Conservation (phyloP, 2,113 vertebrate species). For the Chloropsis hardwickii region DNA sequence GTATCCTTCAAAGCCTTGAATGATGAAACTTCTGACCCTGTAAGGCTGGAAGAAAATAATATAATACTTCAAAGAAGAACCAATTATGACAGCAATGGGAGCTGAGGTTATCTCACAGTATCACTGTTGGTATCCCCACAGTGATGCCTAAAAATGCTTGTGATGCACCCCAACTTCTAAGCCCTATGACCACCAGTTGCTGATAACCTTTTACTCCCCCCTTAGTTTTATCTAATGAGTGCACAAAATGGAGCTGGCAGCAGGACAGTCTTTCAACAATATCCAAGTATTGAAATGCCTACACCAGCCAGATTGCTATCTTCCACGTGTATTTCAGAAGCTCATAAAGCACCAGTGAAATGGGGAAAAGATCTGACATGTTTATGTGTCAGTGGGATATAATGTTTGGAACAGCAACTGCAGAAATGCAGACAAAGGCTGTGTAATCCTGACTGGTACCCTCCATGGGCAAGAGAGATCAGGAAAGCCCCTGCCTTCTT, state of each 20-base stretch:
- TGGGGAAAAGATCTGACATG: not conserved
- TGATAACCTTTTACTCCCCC: not conserved
- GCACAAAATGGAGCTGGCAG: constrained; percentile 20
- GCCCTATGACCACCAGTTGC: not conserved
- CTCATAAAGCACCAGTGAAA: not conserved
- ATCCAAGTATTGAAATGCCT: not conserved
- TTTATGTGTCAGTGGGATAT: not conserved
- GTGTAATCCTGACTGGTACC: not conserved
- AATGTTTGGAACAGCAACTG: not conserved
- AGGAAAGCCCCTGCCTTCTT: not conserved
- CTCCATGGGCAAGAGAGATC: not conserved
- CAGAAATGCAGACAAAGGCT: not conserved
- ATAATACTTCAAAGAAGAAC: not conserved
- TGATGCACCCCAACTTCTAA: not conserved
- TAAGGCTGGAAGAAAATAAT: not conserved
- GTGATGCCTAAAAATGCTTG: not conserved
- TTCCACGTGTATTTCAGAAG: not conserved
- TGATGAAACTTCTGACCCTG: not conserved
- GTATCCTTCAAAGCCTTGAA: not conserved
- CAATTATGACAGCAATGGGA: not conserved
- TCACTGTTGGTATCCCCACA: not conserved
- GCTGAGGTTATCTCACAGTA: not conserved
- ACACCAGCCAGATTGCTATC: not conserved
- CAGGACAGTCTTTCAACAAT: not conserved
- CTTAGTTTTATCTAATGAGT: not conserved